Conservation (phyloP, 2,797 vertebrate genomes). For the Rhodeus uyekii region DNA sequence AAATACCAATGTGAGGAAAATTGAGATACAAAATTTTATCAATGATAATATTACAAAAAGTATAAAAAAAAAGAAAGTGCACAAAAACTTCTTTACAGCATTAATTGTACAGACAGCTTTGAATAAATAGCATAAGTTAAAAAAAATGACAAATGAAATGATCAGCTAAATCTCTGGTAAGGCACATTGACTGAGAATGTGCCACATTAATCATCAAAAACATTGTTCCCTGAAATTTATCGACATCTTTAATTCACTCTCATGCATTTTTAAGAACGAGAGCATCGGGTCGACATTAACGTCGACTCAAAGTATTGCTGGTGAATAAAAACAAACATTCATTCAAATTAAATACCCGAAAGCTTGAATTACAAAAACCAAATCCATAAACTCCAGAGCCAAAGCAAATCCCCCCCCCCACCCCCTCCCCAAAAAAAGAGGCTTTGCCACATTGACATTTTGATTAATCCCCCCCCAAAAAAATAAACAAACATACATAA, state of each 20-base stretch:
- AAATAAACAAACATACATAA: constrained; percentile 60
- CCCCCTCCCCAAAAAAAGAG: background rate
- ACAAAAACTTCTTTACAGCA: constrained; percentile 76
- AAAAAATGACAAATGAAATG: constrained; percentile 63
- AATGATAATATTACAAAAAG: constrained; percentile 73
- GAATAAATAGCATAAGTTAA: constrained; percentile 87
- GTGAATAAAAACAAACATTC: constrained; percentile 54
- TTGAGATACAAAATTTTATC: constrained; percentile 65
- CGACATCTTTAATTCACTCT: constrained; percentile 39
- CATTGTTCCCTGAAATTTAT: constrained; percentile 53
- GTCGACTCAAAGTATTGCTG: constrained; percentile 67
- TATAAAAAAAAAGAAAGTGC: constrained; percentile 77
- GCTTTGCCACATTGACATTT: background rate
- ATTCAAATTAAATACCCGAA: constrained; percentile 52
- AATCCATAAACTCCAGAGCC: background rate
- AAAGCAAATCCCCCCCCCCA: background rate
- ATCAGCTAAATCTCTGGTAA: constrained; percentile 63
- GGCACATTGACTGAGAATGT: constrained; percentile 58
- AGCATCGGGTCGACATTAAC: constrained; percentile 57
- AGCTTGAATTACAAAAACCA: background rate
- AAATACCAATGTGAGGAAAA: constrained; percentile 47
- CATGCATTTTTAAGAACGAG: constrained; percentile 23
- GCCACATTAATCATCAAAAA: constrained; percentile 44
- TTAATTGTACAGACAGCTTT: constrained; percentile 68
- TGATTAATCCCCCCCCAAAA: constrained; percentile 4